A percentile compares a stretch with the other conserved stretches of the same genome.
Evolutionary conservation across 2,113 vertebrate genomes (phyloP).

Genomic region (Dolichallabes microphthalmus): DNA sequence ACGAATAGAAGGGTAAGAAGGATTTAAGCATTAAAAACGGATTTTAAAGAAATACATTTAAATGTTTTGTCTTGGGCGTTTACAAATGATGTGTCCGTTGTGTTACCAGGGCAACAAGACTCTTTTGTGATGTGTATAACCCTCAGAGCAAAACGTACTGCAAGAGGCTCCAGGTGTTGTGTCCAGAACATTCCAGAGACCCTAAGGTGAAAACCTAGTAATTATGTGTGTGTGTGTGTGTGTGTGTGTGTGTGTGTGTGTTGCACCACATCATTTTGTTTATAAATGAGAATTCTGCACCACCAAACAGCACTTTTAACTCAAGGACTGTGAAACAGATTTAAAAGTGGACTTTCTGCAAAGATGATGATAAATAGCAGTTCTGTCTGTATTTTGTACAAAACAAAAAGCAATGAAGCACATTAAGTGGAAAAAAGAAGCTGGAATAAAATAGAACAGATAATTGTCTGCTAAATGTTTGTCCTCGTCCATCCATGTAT

Average conservation of each 20-base stretch:
- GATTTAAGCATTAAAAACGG: constrained; percentile 1
- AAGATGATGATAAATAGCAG: not conserved
- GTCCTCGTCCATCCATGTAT: too few relatives aligned
- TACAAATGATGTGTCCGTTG: not conserved
- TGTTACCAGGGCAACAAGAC: constrained; percentile 80
- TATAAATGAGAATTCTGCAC: not conserved
- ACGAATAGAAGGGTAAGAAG: constrained; percentile 87
- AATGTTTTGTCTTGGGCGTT: not conserved
- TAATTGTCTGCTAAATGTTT: not conserved
- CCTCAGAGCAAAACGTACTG: constrained; percentile 93
- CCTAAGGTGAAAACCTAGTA: constrained; percentile 79
- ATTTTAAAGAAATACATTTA: not conserved
- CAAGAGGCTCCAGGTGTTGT: constrained; percentile 90
- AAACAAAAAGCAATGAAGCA: not conserved
- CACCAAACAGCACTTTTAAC: not conserved
- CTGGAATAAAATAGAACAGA: not conserved
- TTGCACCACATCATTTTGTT: too few relatives aligned
- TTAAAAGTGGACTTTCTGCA: too few relatives aligned
- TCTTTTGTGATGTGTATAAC: constrained; percentile 94
- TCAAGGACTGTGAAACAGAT: too few relatives aligned
- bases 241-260: too few relatives aligned
- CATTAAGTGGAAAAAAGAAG: not conserved
- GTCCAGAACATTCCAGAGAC: constrained; percentile 90
- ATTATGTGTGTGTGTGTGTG: too few relatives aligned
- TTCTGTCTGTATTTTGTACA: not conserved